phyloP scores from a whole-genome alignment of 35 echinoderm and acorn worm genomes.

The Chiridota heheva region DNA sequence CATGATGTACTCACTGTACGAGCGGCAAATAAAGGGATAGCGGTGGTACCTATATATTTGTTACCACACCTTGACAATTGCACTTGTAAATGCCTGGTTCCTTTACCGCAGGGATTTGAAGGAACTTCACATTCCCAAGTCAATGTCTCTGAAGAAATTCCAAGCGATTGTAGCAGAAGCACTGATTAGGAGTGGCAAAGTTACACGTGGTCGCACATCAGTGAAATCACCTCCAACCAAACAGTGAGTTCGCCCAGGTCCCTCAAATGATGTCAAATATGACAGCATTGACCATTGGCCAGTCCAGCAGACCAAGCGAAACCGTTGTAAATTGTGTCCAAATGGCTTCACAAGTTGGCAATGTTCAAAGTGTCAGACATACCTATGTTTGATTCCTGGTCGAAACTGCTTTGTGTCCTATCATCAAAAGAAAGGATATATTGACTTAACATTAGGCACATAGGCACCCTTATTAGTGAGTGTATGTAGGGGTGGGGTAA shows the following conservation, averaged over 20 bases:
- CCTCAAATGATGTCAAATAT: conserved; percentile 30
- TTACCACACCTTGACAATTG: conserved; percentile 12
- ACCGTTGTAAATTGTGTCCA: conserved; percentile 10
- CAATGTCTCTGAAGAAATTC: conserved; percentile 1
- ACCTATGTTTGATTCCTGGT: conserved; percentile 29
- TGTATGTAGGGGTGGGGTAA: too few species aligned
- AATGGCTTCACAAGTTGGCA: not conserved
- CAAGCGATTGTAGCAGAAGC: conserved; percentile 26
- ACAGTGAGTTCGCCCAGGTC: conserved; percentile 11
- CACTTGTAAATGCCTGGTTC: conserved; percentile 27
- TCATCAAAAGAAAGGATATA: conserved; percentile 6
- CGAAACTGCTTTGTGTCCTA: conserved; percentile 14
- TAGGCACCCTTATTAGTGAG: too few species aligned
- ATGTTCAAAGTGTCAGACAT: not conserved
- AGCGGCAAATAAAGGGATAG: too few species aligned
- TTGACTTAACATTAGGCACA: too few species aligned
- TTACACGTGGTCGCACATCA: conserved; percentile 6
- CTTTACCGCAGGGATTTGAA: conserved; percentile 23
- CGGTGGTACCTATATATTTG: too few species aligned
- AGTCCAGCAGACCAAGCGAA: conserved; percentile 6
- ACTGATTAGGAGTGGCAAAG: conserved; percentile 16
- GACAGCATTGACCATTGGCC: conserved; percentile 8
- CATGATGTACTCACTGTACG: not conserved
- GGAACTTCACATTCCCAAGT: not conserved
- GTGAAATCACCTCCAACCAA: conserved; percentile 5